Percentiles rank a stretch among this genome's conserved stretches.
Conservation (phyloP, 2,888 invertebrate genomes). For the Heptascelio sp. region DNA sequence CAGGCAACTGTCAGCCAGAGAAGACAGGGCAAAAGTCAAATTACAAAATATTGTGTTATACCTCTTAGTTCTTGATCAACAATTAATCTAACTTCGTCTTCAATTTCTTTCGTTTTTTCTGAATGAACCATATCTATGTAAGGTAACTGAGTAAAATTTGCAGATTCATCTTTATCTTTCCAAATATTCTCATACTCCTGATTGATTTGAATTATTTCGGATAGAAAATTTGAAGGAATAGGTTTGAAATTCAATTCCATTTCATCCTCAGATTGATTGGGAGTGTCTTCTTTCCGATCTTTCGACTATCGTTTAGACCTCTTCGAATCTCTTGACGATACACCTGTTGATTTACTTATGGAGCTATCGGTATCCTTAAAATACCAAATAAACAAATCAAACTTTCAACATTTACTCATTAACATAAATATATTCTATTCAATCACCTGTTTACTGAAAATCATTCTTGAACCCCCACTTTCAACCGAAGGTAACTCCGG, state of each 20-base stretch:
- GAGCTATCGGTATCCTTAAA: constrained; percentile 92
- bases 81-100: constrained; percentile 93
- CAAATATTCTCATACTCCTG: constrained; percentile 95
- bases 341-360: constrained; percentile 92
- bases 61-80: constrained; percentile 94
- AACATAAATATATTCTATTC: not conserved
- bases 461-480: constrained; percentile 95
- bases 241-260: constrained; percentile 90
- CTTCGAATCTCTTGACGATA: constrained; percentile 92
- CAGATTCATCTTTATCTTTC: constrained; percentile 93
- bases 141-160: constrained; percentile 92
- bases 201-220: constrained; percentile 90
- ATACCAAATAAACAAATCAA: not conserved
- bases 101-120: constrained; percentile 95
- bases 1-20: too few relatives aligned
- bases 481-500: constrained; percentile 98
- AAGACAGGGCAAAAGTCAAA: too few relatives aligned
- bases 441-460: constrained; percentile 92
- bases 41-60: too few relatives aligned
- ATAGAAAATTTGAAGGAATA: constrained; percentile 90
- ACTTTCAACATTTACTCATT: not conserved
- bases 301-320: constrained; percentile 90
- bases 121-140: constrained; percentile 95
- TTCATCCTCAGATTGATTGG: constrained; percentile 87
- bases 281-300: constrained; percentile 88